These are phyloP conservation scores for Oscheius sp. DNA, from an alignment of 2,888 invertebrate species.

Conservation along the genomic window DNA sequence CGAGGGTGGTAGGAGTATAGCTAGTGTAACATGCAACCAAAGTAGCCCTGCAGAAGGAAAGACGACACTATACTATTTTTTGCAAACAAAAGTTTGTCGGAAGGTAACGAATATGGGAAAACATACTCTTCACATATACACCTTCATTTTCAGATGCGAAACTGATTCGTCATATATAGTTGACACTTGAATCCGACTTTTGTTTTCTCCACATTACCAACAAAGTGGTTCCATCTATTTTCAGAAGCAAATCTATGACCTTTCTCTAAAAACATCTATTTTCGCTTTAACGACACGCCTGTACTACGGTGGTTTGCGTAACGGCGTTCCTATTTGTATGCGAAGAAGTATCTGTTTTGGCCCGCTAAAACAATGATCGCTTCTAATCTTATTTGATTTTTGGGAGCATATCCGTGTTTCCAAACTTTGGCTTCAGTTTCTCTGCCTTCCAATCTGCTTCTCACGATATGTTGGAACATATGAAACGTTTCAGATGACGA, in stretches of 20 bases:
- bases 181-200: too few species aligned
- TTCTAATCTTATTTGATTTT: not conserved
- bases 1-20: conserved; percentile 35
- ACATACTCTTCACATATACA: too few species aligned
- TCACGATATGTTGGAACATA: not conserved
- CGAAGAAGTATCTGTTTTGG: not conserved
- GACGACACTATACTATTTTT: too few species aligned
- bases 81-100: too few species aligned
- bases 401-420: not conserved
- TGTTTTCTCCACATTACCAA: too few species aligned
- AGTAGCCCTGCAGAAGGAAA: too few species aligned
- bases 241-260: too few species aligned
- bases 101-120: too few species aligned
- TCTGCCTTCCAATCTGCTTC: not conserved
- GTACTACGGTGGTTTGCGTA: not conserved
- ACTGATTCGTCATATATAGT: too few species aligned
- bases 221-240: too few species aligned
- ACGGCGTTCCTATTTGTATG: not conserved
- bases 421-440: not conserved
- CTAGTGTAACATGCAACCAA: conserved; percentile 28
- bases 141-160: too few species aligned
- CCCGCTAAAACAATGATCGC: not conserved
- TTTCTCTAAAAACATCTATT: not conserved
- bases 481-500: conserved; percentile 45
- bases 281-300: not conserved